Evolutionary conservation across 2,888 invertebrate genomes (phyloP).

Genomic region (Agrypnus murinus): DNA sequence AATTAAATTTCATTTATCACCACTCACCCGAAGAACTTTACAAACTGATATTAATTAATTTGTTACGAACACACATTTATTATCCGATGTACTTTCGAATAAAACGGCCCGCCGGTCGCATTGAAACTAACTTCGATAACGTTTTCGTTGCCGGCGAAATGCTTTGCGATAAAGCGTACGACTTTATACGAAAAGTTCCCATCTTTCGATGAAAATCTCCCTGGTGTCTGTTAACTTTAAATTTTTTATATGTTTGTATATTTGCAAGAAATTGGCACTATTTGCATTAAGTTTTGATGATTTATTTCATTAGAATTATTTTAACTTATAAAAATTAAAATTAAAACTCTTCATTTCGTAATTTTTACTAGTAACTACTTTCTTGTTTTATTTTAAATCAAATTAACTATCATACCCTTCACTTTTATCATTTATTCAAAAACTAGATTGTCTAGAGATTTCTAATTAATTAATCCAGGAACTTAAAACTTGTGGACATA

Average conservation of each 20-base stretch:
- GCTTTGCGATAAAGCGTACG: slow-evolving; percentile 14
- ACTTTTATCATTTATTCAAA: not conserved
- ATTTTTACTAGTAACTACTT: too few species aligned
- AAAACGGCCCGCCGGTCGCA: slow-evolving; percentile 10
- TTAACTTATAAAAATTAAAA: too few species aligned
- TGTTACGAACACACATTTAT: slow-evolving; percentile 23
- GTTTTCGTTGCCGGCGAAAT: slow-evolving; percentile 7
- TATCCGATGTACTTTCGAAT: slow-evolving; percentile 25
- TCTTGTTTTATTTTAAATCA: too few species aligned
- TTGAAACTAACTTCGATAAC: slow-evolving; percentile 27
- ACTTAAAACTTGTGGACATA: too few species aligned
- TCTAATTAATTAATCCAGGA: too few species aligned
- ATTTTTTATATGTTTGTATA: too few species aligned
- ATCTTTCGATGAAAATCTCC: slow-evolving; percentile 7
- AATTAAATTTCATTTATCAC: slow-evolving; percentile 5
- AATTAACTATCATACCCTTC: too few species aligned
- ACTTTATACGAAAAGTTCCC: slow-evolving; percentile 14
- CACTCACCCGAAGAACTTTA: not conserved
- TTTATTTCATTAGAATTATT: too few species aligned
- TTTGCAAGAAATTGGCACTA: not conserved
- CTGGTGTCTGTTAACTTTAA: not conserved
- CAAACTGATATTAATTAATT: slow-evolving; percentile 14
- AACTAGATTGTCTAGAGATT: too few species aligned
- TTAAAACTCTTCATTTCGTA: too few species aligned
- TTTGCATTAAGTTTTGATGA: too few species aligned